phyloP scores from a whole-genome alignment of 1,140 invertebrate genomes.

The Euglossa dilemma region DNA sequence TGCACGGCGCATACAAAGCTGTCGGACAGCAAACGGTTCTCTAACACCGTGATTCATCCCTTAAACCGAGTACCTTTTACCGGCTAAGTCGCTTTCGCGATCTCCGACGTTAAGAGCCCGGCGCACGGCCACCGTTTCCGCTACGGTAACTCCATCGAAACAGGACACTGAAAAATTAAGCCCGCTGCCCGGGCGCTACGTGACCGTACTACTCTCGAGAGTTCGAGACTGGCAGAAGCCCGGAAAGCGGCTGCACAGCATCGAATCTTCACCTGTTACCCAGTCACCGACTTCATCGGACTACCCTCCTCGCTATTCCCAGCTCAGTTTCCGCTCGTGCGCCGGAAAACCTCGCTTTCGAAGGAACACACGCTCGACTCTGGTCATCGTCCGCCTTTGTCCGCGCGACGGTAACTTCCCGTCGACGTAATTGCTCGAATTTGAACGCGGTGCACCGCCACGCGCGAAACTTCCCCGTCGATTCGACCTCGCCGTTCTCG shows the following conservation, averaged over 20 bases:
- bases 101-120: neutral
- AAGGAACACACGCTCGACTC: too few relatives aligned
- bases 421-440: constrained; percentile 72
- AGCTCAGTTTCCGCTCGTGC: constrained; percentile 2
- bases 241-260: constrained; percentile 22
- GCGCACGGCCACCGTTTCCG: neutral
- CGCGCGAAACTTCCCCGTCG: constrained; percentile 71
- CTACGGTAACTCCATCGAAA: constrained; percentile 9
- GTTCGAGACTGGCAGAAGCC: neutral
- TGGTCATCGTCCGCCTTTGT: neutral
- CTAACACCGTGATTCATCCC: neutral
- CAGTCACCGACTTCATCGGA: constrained; percentile 31
- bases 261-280: constrained; percentile 52
- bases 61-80: constrained; percentile 2
- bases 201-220: constrained; percentile 17
- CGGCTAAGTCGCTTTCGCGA: constrained; percentile 9
- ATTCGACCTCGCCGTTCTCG: constrained; percentile 65
- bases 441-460: constrained; percentile 65
- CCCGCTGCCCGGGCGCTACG: neutral
- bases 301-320: constrained; percentile 51
- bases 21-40: neutral
- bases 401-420: constrained; percentile 54
- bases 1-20: neutral
- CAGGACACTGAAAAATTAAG: constrained; percentile 43
- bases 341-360: constrained; percentile 21